Conservation (phyloP, 1,140 invertebrate species). For the Pollicipes pollicipes region DNA sequence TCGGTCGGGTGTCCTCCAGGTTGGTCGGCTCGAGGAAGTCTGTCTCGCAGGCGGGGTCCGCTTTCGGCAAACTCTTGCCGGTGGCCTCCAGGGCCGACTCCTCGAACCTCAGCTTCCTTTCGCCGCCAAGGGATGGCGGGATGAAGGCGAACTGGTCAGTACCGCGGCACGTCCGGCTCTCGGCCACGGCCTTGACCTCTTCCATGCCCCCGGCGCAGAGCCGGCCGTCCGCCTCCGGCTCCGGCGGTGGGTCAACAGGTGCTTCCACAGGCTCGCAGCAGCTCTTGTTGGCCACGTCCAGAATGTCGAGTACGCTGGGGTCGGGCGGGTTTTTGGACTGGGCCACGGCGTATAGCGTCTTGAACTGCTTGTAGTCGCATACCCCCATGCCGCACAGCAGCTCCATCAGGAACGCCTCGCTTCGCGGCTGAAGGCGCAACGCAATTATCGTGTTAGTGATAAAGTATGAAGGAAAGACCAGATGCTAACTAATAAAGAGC, state of each 20-base stretch:
- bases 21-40: not conserved
- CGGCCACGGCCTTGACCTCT: not conserved
- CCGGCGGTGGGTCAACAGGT: not conserved
- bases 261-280: not conserved
- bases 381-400: not conserved
- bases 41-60: not conserved
- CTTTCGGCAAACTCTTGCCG: not conserved
- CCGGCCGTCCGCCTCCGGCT: not conserved
- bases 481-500: no score
- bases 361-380: not conserved
- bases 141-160: not conserved
- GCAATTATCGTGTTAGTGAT: no score
- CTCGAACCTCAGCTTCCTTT: not conserved
- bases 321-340: not conserved
- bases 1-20: not conserved
- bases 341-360: not conserved
- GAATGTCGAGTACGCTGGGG: not conserved
- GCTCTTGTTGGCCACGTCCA: not conserved
- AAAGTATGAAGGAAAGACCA: no score
- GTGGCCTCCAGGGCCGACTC: not conserved
- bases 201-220: not conserved
- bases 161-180: not conserved
- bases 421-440: not conserved
- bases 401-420: not conserved
- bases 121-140: not conserved